Base-by-base conservation (phyloP, 2,113 vertebrate species). In the Sinocyclocheilus anshuiensis region DNA sequence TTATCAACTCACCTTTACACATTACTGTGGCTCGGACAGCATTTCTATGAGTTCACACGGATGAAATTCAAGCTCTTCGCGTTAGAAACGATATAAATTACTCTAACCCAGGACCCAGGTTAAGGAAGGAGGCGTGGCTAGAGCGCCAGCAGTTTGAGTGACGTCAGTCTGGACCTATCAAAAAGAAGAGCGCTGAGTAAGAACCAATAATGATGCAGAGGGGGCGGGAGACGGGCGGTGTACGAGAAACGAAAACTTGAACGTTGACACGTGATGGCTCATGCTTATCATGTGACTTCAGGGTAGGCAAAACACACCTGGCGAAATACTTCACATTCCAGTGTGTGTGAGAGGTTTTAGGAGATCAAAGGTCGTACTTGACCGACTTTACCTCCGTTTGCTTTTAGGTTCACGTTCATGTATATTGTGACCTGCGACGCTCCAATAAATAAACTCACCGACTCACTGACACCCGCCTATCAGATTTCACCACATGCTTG, bases 221-320 rank as follows among this genome's bases (percentile, higher is more conserved):
- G 7, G 72, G 93, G 94, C 88, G 91, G 91, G 91, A 50, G n/a
- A 7, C 69, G 6, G 12, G 24, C 4, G 48, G 88, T 71, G 89
- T 77, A 6, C 45, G 4, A 61, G 50, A 65, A 85, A 57, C 90
- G 91, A 93, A 90, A 91, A 81, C 91, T 92, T 92, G 92, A 94
- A 90, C 84, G 82, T 22, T 84, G 86, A 91, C 95, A 95, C 91
- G 95, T 95, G 94, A 95, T 69, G 61, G 59, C 74, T 13, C 76
- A 6, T 9, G 18, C n/a, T 67, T 79, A 91, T 95, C 95, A 95
- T 93, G 93, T 95, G 94, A 95, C 77, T 84, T 16, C 59, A 77
- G 36, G n/a, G 16, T 59, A 39, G 22, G 13, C n/a, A 79, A 76
- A 63, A 80, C 16, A 86, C 90, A 92, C 90, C 92, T 91, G 86